Evolutionary conservation across 2,797 vertebrate genomes (phyloP).

Genomic region (Poecilia velifera): DNA sequence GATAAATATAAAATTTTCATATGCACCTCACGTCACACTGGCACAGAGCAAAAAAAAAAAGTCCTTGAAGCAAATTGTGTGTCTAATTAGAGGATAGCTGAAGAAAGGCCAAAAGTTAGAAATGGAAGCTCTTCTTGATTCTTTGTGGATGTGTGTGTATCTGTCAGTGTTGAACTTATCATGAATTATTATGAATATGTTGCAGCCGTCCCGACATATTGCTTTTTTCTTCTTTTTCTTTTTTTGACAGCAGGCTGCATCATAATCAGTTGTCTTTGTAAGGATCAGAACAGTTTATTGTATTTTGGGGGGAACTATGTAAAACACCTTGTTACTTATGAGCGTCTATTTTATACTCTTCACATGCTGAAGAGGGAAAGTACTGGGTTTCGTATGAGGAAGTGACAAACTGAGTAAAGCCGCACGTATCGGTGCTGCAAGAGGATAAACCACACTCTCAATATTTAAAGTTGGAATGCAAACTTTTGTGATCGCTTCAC

Average conservation of each 20-base stretch:
- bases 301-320: neutral
- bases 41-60: slow-evolving; percentile 24
- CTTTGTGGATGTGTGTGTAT: slow-evolving; percentile 8
- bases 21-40: slow-evolving; percentile 27
- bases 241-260: neutral
- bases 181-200: slow-evolving; percentile 17
- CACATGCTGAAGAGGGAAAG: neutral
- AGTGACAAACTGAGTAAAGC: neutral
- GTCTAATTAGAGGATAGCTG: slow-evolving; percentile 49
- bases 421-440: neutral
- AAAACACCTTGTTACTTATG: neutral
- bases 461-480: neutral
- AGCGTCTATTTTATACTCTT: neutral
- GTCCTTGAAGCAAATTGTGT: slow-evolving; percentile 66
- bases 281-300: neutral
- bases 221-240: neutral
- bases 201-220: neutral
- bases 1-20: slow-evolving; percentile 40
- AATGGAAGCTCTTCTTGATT: slow-evolving; percentile 16
- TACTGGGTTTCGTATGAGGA: neutral
- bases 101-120: slow-evolving; percentile 25
- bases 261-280: neutral
- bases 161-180: slow-evolving; percentile 12
- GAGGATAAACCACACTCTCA: neutral
- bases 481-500: neutral